These are phyloP conservation scores for Polypterus senegalus DNA, from an alignment of 2,113 vertebrate species.

Conservation along the genomic window DNA sequence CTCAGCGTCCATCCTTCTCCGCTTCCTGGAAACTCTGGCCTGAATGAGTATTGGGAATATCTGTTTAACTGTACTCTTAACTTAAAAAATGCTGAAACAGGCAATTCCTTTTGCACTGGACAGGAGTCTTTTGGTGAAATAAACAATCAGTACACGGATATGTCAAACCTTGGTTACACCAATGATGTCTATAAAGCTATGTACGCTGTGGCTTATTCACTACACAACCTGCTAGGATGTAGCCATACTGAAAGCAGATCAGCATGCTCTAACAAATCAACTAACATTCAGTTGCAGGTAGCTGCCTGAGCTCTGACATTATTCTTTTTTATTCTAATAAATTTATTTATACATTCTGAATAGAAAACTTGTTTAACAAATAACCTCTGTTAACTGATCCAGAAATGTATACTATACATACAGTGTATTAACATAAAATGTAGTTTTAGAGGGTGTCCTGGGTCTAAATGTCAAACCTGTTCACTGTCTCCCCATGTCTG, in stretches of 20 bases:
- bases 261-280: conserved; percentile 16
- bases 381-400: conserved; percentile 19
- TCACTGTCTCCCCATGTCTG: too few species aligned
- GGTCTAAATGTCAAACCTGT: too few species aligned
- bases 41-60: conserved; percentile 4
- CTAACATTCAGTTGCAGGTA: conserved; percentile 9
- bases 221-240: conserved; percentile 25
- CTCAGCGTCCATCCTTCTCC: background rate
- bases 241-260: conserved; percentile 19
- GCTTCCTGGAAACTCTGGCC: background rate
- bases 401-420: background rate
- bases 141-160: background rate
- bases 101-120: background rate
- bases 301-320: background rate
- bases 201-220: conserved; percentile 2
- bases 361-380: conserved; percentile 39
- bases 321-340: conserved; percentile 6
- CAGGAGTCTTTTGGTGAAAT: background rate
- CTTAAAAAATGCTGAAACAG: background rate
- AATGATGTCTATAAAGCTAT: conserved; percentile 3
- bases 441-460: too few species aligned
- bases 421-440: background rate
- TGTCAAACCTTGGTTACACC: conserved; percentile 2
- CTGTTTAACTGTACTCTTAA: background rate
- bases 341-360: conserved; percentile 26